phyloP scores from a whole-genome alignment of 2,888 invertebrate genomes.

The Chesias legatella region DNA sequence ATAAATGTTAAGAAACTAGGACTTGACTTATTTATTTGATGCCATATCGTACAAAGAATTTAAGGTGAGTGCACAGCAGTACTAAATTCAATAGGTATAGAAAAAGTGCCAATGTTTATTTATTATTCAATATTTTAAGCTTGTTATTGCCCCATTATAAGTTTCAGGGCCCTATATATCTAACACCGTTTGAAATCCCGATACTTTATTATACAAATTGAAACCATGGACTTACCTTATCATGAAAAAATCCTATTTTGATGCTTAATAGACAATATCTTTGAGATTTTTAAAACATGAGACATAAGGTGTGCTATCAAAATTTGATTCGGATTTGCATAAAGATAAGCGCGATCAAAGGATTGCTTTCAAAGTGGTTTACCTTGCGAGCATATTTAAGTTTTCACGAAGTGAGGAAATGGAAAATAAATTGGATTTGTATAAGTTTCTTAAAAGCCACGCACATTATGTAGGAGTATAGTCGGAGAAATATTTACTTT shows the following conservation, averaged over 20 bases:
- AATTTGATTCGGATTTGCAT: constrained; percentile 73
- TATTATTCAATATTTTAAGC: too few relatives aligned
- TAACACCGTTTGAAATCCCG: too few relatives aligned
- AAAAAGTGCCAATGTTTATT: too few relatives aligned
- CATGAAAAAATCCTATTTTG: constrained; percentile 2
- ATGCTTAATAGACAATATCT: constrained; percentile 11
- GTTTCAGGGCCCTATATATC: too few relatives aligned
- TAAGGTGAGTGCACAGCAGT: too few relatives aligned
- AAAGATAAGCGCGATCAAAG: constrained; percentile 75
- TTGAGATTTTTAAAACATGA: constrained; percentile 29
- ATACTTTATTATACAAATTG: not conserved
- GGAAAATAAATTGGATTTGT: constrained; percentile 79
- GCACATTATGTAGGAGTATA: constrained; percentile 21
- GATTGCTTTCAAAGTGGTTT: constrained; percentile 77
- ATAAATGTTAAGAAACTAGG: too few relatives aligned
- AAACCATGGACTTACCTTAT: not conserved
- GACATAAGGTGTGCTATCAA: constrained; percentile 46
- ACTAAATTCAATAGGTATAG: too few relatives aligned
- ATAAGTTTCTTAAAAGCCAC: constrained; percentile 64
- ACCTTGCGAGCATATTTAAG: constrained; percentile 78
- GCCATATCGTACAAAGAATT: too few relatives aligned
- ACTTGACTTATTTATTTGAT: too few relatives aligned
- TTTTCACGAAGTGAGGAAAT: constrained; percentile 79
- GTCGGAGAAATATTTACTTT: constrained; percentile 63
- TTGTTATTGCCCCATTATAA: too few relatives aligned